These are phyloP conservation scores for Glyphotaelius pellucidus DNA, from an alignment of 2,888 invertebrate genomes.

Conservation along the genomic window DNA sequence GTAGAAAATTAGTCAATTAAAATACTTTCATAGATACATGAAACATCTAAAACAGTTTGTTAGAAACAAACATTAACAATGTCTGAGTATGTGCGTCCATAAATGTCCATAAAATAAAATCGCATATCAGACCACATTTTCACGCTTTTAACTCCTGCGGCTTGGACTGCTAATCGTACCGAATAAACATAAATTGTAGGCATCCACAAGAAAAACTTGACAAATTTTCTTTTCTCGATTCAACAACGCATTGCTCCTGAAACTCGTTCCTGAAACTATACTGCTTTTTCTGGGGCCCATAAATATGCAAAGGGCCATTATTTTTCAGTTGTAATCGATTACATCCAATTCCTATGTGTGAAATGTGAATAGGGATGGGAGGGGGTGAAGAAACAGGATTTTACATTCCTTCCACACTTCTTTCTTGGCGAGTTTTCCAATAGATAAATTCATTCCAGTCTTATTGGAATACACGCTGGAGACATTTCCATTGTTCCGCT, in stretches of 20 bases:
- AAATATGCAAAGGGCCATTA: slow-evolving; percentile 55
- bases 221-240: slow-evolving; percentile 10
- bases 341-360: slow-evolving; percentile 56
- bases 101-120: no score
- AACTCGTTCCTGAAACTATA: neutral
- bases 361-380: slow-evolving; percentile 22
- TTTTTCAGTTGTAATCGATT: slow-evolving; percentile 60
- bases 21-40: no score
- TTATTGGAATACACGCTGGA: slow-evolving; percentile 36
- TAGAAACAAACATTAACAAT: no score
- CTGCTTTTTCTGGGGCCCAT: slow-evolving; percentile 31
- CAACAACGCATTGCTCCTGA: neutral
- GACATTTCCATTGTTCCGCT: slow-evolving; percentile 46
- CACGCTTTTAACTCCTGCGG: neutral
- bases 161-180: neutral
- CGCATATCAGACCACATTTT: neutral
- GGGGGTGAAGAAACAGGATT: slow-evolving; percentile 13
- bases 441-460: slow-evolving; percentile 50
- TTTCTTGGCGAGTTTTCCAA: slow-evolving; percentile 13
- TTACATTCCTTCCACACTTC: slow-evolving; percentile 30
- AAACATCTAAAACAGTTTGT: no score
- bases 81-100: no score
- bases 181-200: neutral
- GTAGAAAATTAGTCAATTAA: no score
- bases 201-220: neutral